Evolutionary conservation across 1,140 invertebrate species (phyloP).

Genomic region (Bombus pyrosoma): DNA sequence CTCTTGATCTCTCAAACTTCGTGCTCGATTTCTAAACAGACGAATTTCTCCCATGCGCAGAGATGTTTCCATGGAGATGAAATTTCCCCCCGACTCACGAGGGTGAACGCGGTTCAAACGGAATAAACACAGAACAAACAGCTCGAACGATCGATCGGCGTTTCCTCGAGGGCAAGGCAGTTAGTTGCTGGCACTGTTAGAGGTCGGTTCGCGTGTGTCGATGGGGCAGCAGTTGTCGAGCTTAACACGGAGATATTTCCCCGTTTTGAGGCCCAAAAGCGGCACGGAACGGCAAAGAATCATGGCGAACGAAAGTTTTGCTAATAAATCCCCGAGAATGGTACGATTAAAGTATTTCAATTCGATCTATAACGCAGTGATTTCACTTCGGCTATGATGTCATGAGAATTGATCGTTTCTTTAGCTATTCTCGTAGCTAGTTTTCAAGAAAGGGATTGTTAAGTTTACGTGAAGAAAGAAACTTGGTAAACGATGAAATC

Average conservation of each 20-base stretch:
- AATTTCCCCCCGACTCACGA: slow-evolving; percentile 23
- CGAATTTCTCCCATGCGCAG: not conserved
- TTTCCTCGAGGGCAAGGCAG: slow-evolving; percentile 74
- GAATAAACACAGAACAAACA: slow-evolving; percentile 23
- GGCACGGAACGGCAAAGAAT: not conserved
- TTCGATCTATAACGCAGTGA: not conserved
- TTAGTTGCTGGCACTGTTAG: slow-evolving; percentile 66
- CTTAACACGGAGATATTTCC: slow-evolving; percentile 60
- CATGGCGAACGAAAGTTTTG: slow-evolving; percentile 12
- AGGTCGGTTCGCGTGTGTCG: slow-evolving; percentile 51
- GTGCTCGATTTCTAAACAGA: not conserved
- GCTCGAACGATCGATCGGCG: slow-evolving; percentile 65
- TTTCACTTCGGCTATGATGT: not conserved
- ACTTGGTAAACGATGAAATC: too few species aligned
- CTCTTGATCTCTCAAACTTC: not conserved
- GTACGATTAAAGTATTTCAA: slow-evolving; percentile 10
- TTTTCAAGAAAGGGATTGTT: too few species aligned
- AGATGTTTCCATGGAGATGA: not conserved
- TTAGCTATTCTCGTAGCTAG: not conserved
- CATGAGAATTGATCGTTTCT: not conserved
- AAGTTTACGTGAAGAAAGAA: too few species aligned
- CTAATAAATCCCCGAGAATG: slow-evolving; percentile 14
- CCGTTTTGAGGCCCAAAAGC: slow-evolving; percentile 40
- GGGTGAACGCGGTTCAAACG: slow-evolving; percentile 33
- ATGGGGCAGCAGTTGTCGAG: slow-evolving; percentile 79